Evolutionary conservation across 2,797 vertebrate species (phyloP).

Genomic region (Heterohyrax brucei): DNA sequence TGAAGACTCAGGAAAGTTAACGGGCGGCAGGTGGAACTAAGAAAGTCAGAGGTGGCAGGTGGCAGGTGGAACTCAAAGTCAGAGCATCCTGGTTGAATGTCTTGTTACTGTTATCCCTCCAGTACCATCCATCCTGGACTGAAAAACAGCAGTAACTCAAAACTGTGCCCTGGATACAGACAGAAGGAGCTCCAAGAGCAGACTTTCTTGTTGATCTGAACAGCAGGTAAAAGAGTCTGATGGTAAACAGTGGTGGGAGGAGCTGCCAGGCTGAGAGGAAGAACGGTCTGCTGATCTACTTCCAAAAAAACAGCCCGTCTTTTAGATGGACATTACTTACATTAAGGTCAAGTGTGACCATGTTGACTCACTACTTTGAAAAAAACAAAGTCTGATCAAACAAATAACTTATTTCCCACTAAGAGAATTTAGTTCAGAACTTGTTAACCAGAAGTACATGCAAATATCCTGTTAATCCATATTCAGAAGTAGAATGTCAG

Average conservation of each 20-base stretch:
- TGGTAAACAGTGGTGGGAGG: background rate
- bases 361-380: background rate
- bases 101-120: background rate
- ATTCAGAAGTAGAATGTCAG: background rate
- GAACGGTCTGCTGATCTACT: background rate
- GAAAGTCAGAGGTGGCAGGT: background rate
- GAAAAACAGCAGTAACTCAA: background rate
- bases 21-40: background rate
- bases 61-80: background rate
- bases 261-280: background rate
- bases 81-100: background rate
- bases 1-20: constrained; percentile 14
- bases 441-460: background rate
- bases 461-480: background rate
- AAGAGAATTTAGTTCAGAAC: background rate
- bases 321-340: background rate
- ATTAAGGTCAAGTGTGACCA: background rate
- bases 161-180: background rate
- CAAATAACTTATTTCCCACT: background rate
- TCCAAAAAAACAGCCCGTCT: background rate
- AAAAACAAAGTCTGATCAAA: background rate
- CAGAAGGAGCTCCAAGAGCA: background rate
- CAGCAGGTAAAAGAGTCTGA: background rate
- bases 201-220: background rate
- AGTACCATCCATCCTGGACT: background rate